Base-by-base conservation (phyloP, 2,113 vertebrate species). In the Megaceryle torquata region DNA sequence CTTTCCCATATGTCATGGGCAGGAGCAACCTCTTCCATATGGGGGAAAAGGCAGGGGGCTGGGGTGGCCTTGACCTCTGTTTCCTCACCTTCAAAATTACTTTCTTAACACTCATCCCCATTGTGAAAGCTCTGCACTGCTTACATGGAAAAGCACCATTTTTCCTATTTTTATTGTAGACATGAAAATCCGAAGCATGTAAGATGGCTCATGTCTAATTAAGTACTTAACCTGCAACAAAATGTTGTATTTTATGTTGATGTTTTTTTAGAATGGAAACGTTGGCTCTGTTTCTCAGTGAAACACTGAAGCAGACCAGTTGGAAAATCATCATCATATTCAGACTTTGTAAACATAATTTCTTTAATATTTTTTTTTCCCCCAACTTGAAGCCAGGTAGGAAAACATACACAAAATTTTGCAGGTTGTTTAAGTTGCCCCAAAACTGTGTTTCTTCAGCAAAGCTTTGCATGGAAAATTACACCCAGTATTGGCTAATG, bases 171-270 rank as follows among this genome's bases (percentile, higher is more conserved):
- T 86, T 31, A 67, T 83, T 2, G 1, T 54, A 39, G 37, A 13
- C 43, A 67, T 83, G 31, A 89, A 84, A 88, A 71, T 60, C 33
- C 41, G 11, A 78, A 84, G 61, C 0, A 2, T 75, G 64, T 83
- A 75, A 93, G 83, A 95, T 81, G 72, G 56, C 63, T 93, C 82
- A 71, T 74, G 92, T 61, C 72, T 93, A 92, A 92, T 94, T 94
- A 96, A 89, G 83, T 86, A 68, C 61, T 95, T 92, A 91, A 94
- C 76, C 86, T 84, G 69, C 74, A 81, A 86, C 63, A 74, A 84
- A 96, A 92, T 71, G 60, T 31, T 71, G 64, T 88, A 43, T 81
- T 89, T 93, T 60, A 26, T 4, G 6, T 28, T 53, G 67, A 19
- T 68, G 11, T 57, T 83, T 68, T 88, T 89, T 88, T 13, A 51